Conservation (phyloP, 1,140 invertebrate genomes). For the Lordiphosa clarofinis region DNA sequence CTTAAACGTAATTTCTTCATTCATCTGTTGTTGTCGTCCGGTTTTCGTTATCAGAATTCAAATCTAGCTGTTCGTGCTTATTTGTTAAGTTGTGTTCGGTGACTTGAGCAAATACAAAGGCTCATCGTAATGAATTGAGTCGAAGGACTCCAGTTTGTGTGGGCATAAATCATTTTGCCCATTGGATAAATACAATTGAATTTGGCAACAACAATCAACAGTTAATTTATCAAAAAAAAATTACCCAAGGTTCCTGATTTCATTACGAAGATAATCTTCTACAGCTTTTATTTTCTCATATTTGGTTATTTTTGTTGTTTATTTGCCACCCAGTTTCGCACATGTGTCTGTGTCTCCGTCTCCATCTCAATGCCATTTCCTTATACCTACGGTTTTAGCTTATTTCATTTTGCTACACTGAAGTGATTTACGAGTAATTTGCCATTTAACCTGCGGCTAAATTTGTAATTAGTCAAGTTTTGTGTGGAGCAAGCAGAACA, state of each 20-base stretch:
- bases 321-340: constrained; percentile 45
- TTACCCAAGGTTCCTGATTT: background rate
- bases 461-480: constrained; percentile 60
- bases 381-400: constrained; percentile 9
- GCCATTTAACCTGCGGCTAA: constrained; percentile 59
- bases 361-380: constrained; percentile 3
- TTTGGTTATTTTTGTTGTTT: constrained; percentile 21
- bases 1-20: background rate
- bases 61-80: no score
- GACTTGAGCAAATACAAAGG: no score
- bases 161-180: no score
- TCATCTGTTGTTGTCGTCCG: no score
- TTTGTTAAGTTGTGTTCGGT: no score
- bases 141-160: no score
- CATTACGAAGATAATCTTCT: constrained; percentile 14
- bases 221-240: constrained; percentile 30
- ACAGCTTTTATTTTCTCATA: constrained; percentile 21
- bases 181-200: no score
- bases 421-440: constrained; percentile 54
- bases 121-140: no score
- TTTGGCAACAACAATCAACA: constrained; percentile 1
- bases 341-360: constrained; percentile 16
- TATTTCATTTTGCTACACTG: constrained; percentile 11
- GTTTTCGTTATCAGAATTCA: no score
- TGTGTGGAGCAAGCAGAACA: constrained; percentile 45